A percentile compares a stretch with the other conserved stretches of the same genome.
Conservation (phyloP, 92 coral and sea anemone species). For the Porites rus region DNA sequence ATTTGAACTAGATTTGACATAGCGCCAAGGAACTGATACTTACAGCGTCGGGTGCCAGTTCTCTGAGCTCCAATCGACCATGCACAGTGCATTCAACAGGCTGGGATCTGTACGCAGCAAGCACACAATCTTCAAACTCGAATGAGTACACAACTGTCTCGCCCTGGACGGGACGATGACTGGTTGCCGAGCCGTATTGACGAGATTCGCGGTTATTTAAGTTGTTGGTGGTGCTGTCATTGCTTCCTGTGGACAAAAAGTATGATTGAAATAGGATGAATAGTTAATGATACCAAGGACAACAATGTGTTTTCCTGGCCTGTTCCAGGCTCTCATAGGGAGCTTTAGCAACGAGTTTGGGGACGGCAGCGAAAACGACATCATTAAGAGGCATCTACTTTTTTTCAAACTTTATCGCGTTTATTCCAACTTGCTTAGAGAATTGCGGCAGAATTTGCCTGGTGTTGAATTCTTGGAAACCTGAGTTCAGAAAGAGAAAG, state of each 20-base stretch:
- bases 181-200: conserved; percentile 76
- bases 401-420: no score
- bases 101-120: conserved; percentile 77
- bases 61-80: conserved; percentile 85
- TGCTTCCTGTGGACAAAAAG: conserved; percentile 64
- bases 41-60: conserved; percentile 97
- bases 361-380: no score
- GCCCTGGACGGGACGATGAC: conserved; percentile 74
- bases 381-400: no score
- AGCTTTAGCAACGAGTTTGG: no score
- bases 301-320: no score
- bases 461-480: no score
- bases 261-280: no score
- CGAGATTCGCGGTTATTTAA: conserved; percentile 81
- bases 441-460: no score
- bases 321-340: no score
- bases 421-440: no score
- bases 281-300: no score
- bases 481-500: no score
- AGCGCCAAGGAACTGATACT: conserved; percentile 17
- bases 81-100: conserved; percentile 77
- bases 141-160: conserved; percentile 84
- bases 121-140: conserved; percentile 97
- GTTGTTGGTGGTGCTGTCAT: conserved; percentile 82
- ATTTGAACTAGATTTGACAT: neutral